Base-by-base conservation (phyloP, 2,113 vertebrate genomes). In the Dicerorhinus sumatrensis region DNA sequence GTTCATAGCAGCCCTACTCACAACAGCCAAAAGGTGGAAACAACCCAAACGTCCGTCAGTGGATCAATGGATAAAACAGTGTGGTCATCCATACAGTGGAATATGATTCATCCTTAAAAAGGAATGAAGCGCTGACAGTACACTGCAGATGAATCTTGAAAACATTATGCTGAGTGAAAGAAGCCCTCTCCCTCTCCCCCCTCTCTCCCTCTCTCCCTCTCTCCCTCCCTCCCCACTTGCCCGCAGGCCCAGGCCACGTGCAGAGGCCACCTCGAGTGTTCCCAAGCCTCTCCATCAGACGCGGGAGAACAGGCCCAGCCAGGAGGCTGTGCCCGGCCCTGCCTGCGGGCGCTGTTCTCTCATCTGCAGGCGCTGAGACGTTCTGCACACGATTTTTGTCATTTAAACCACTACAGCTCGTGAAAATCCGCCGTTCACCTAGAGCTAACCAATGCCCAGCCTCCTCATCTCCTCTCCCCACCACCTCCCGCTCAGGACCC, bases 401-500 rank as follows among this genome's bases (percentile, higher is more conserved):
- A 51, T 39, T 72, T 63, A 81, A 96, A 39, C 65, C 75, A 63
- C 39, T 56, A 21, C 10, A 17, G 89, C 85, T 86, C 58, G 77
- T 80, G 80, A 72, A 87, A 72, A 87, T 87, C 60, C 70, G 54
- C 92, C 97, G 67, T 65, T 94, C 72, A 80, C 89, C 33, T 20
- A 75, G 54, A 94, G 76, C 27, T 83, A 91, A 91, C 91, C 42
- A 33, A 81, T 36, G 67, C 63, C 39, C 89, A 85, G 20, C 56
- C n/a, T 62, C 27, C 29, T 46, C 10, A 20, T 62, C 39, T 60
- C 42, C n/a, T 90, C 16, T 60, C 25, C 31, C 93, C 72, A 23
- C 54, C 63, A 8, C 14, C 29, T 8, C 27, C 13, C 14, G 48
- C 16, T 77, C 42, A 62, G 58, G 60, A 33, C 6, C n/a, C 20